Percentiles rank a stretch among this genome's conserved stretches.
These are phyloP conservation scores for Agrotis exclamationis DNA, from an alignment of 2,888 invertebrate genomes.

Conservation along the genomic window DNA sequence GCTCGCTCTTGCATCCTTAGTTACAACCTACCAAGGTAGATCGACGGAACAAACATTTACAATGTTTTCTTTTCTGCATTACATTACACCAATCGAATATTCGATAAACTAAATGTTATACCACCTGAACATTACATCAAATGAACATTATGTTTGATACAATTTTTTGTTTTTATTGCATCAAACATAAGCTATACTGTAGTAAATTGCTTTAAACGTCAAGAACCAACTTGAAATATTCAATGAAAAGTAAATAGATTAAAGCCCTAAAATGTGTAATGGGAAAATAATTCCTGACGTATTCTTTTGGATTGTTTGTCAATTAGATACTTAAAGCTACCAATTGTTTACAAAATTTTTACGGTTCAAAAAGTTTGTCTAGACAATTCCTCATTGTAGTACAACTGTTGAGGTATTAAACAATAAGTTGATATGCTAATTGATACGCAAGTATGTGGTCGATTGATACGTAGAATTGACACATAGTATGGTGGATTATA, in stretches of 20 bases:
- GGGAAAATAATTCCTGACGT: background rate
- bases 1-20: too few relatives aligned
- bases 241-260: background rate
- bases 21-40: too few relatives aligned
- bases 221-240: too few relatives aligned
- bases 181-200: too few relatives aligned
- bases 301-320: background rate
- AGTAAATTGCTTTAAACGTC: too few relatives aligned
- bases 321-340: background rate
- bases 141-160: too few relatives aligned
- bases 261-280: background rate
- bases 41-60: too few relatives aligned
- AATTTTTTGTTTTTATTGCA: too few relatives aligned
- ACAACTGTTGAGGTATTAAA: constrained; percentile 41
- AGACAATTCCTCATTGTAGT: constrained; percentile 61
- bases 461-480: constrained; percentile 46
- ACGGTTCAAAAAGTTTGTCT: constrained; percentile 43
- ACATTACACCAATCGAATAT: too few relatives aligned
- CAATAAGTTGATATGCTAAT: constrained; percentile 61
- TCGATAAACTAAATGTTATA: too few relatives aligned
- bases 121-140: too few relatives aligned
- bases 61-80: too few relatives aligned
- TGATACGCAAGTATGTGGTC: constrained; percentile 39
- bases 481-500: constrained; percentile 46
- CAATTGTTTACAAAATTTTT: constrained; percentile 15